These are phyloP conservation scores for Microtus ochrogaster DNA, from an alignment of 2,113 vertebrate species.

Conservation along the genomic window DNA sequence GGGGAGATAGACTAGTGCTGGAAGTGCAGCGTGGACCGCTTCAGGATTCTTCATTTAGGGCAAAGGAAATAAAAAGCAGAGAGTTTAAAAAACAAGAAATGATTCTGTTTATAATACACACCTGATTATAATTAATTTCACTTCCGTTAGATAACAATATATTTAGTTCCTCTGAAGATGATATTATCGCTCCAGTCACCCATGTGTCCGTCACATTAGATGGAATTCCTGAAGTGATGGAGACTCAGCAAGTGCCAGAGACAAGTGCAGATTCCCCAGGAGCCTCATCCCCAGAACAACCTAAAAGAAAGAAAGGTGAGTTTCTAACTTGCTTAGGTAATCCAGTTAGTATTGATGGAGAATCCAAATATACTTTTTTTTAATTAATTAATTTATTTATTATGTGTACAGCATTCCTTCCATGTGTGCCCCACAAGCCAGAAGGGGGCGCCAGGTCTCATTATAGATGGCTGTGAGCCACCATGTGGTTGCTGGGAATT, in stretches of 20 bases:
- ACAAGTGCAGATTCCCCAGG: constrained; percentile 84
- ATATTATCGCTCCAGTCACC: constrained; percentile 91
- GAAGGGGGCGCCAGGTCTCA: too few relatives aligned
- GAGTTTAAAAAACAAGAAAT: constrained; percentile 26
- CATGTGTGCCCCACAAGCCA: too few relatives aligned
- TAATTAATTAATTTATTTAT: too few relatives aligned
- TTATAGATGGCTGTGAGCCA: too few relatives aligned
- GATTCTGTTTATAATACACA: constrained; percentile 28
- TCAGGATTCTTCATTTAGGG: not conserved
- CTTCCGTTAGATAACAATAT: constrained; percentile 86
- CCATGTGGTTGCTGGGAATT: too few relatives aligned
- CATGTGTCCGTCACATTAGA: constrained; percentile 93
- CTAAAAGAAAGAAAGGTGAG: constrained; percentile 93
- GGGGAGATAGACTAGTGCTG: not conserved
- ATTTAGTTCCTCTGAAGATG: constrained; percentile 90
- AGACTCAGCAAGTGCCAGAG: constrained; percentile 87
- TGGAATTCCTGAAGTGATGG: constrained; percentile 90
- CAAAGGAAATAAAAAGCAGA: constrained; percentile 3
- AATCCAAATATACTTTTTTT: not conserved
- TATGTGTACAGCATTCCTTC: too few relatives aligned
- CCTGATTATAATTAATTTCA: constrained; percentile 54
- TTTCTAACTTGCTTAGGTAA: not conserved
- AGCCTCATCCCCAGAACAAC: constrained; percentile 88
- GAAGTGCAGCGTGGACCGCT: not conserved
- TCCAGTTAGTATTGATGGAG: constrained; percentile 5